Conservation (phyloP, 2,113 vertebrate genomes). For the Cynopterus brachyotis region DNA sequence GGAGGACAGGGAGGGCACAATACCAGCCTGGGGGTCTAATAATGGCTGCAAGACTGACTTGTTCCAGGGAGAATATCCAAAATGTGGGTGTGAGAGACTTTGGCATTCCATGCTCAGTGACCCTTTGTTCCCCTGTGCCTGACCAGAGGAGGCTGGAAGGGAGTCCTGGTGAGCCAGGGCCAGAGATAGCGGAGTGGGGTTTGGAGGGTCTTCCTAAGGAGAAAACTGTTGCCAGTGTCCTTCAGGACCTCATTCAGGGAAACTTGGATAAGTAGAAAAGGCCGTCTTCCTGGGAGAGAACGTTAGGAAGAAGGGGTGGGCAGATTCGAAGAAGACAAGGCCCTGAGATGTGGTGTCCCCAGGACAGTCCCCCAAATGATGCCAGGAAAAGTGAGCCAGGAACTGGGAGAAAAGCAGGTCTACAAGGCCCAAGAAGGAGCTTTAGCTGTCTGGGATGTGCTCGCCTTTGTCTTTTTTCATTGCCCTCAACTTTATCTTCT, state of each 20-base stretch:
- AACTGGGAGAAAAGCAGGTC: neutral
- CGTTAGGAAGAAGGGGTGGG: neutral
- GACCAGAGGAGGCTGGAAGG: neutral
- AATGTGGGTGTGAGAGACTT: neutral
- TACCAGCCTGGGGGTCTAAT: neutral
- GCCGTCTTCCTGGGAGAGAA: neutral
- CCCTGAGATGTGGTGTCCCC: neutral
- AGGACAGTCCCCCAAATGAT: neutral
- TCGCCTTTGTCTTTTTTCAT: neutral
- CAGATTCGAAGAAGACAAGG: neutral
- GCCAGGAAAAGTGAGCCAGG: accelerated
- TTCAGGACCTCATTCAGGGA: neutral
- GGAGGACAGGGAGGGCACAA: neutral
- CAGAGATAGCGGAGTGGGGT: accelerated
- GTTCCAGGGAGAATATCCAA: too few relatives aligned
- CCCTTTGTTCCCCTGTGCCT: neutral
- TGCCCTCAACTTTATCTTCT: neutral
- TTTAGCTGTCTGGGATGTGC: neutral
- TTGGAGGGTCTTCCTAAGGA: neutral
- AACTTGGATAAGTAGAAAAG: neutral
- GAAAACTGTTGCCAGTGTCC: neutral
- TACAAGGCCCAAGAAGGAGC: neutral
- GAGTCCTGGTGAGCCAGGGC: neutral
- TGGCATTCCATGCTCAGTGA: neutral
- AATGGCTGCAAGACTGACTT: neutral